phyloP scores from a whole-genome alignment of 2,113 vertebrate genomes.

The Aegotheles bennettii region DNA sequence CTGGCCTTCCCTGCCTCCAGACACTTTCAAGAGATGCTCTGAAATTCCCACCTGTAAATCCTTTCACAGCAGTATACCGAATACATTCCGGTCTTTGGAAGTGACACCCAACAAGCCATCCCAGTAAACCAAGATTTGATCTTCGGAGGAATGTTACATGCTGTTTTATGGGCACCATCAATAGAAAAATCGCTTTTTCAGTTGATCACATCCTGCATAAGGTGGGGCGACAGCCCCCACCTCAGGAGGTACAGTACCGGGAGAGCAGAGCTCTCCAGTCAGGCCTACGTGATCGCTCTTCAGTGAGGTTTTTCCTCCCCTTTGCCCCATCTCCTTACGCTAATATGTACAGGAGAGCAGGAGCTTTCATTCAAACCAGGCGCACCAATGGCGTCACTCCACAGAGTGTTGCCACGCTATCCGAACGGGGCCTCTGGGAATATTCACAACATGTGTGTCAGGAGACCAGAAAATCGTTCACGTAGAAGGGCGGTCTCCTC shows the following conservation, averaged over 20 bases:
- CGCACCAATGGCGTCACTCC: accelerated
- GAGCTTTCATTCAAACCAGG: not conserved
- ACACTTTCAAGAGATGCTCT: not conserved
- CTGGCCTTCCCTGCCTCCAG: not conserved
- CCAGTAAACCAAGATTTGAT: not conserved
- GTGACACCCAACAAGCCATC: accelerated
- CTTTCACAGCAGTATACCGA: accelerated
- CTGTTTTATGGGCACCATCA: accelerated
- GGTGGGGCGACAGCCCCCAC: not conserved
- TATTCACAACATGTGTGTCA: accelerated
- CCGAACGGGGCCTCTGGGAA: not conserved
- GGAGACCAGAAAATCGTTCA: accelerated
- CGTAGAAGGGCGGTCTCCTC: not conserved
- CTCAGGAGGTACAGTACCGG: not conserved
- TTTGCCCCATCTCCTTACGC: not conserved
- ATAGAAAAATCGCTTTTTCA: not conserved
- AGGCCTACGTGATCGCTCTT: not conserved
- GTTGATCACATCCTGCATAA: accelerated
- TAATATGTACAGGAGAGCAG: not conserved
- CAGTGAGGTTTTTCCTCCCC: not conserved
- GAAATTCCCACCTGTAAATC: accelerated
- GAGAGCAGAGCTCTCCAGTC: not conserved
- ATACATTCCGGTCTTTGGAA: accelerated
- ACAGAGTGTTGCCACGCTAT: accelerated
- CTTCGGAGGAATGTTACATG: not conserved